phyloP scores from a whole-genome alignment of 2,888 invertebrate species.

The Cephonodes hylas region DNA sequence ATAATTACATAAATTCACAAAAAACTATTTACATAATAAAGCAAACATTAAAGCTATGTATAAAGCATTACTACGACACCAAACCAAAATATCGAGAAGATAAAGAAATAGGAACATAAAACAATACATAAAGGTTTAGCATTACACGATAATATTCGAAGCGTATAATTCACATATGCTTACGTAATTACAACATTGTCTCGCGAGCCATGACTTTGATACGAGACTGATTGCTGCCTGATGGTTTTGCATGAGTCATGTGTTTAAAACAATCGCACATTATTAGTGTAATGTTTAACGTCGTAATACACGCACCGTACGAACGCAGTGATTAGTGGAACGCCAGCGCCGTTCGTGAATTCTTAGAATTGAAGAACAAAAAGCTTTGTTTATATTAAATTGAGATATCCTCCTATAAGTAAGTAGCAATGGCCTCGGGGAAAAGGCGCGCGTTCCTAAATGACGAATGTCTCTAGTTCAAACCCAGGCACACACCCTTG shows the following conservation, averaged over 20 bases:
- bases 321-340: not conserved
- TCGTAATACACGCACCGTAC: conserved; percentile 20
- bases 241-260: conserved; percentile 30
- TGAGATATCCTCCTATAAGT: not conserved
- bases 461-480: too few species aligned
- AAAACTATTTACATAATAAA: too few species aligned
- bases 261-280: conserved; percentile 32
- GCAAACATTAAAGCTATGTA: too few species aligned
- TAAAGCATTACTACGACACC: too few species aligned
- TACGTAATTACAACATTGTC: conserved; percentile 11
- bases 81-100: not conserved
- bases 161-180: not conserved
- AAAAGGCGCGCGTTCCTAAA: not conserved
- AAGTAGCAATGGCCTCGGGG: not conserved
- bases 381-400: not conserved
- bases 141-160: not conserved
- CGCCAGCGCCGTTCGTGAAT: not conserved
- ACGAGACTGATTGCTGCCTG: not conserved
- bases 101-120: not conserved
- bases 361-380: not conserved
- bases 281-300: conserved; percentile 35
- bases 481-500: too few species aligned
- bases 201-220: conserved; percentile 7
- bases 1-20: too few species aligned
- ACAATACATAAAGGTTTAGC: not conserved